Conservation (phyloP, 2,797 vertebrate species). For the Lagocephalus sceleratus region DNA sequence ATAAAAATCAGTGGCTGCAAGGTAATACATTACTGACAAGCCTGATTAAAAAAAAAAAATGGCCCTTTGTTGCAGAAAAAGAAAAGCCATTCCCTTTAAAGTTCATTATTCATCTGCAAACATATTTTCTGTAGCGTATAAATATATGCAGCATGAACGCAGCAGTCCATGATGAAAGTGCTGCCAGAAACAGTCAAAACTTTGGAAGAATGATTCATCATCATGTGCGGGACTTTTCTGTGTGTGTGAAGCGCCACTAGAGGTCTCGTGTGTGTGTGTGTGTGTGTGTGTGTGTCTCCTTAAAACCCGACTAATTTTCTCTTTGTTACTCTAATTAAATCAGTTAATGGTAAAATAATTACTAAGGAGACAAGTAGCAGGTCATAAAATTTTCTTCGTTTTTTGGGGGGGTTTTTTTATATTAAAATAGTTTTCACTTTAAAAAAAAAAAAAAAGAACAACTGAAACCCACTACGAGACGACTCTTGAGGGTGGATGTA, state of each 20-base stretch:
- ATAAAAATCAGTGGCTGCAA: too few relatives aligned
- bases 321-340: conserved; percentile 22
- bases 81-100: conserved; percentile 6
- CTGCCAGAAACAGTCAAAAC: conserved; percentile 2
- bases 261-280: too few relatives aligned
- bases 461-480: conserved; percentile 40
- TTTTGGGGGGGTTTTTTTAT: conserved; percentile 15
- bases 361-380: conserved; percentile 12
- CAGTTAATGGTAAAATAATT: neutral
- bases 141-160: conserved; percentile 12
- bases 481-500: conserved; percentile 43
- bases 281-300: too few relatives aligned
- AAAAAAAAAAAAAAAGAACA: conserved; percentile 40
- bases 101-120: conserved; percentile 10
- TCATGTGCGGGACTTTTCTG: too few relatives aligned
- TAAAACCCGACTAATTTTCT: neutral
- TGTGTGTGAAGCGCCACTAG: too few relatives aligned
- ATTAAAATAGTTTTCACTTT: neutral
- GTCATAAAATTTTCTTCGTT: conserved; percentile 14
- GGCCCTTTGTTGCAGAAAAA: conserved; percentile 4
- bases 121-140: neutral
- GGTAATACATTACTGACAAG: conserved; percentile 1
- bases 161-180: conserved; percentile 4
- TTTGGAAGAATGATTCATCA: neutral
- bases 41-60: conserved; percentile 2